Conservation (phyloP, 2,113 vertebrate species). For the Dermatemys mawii region DNA sequence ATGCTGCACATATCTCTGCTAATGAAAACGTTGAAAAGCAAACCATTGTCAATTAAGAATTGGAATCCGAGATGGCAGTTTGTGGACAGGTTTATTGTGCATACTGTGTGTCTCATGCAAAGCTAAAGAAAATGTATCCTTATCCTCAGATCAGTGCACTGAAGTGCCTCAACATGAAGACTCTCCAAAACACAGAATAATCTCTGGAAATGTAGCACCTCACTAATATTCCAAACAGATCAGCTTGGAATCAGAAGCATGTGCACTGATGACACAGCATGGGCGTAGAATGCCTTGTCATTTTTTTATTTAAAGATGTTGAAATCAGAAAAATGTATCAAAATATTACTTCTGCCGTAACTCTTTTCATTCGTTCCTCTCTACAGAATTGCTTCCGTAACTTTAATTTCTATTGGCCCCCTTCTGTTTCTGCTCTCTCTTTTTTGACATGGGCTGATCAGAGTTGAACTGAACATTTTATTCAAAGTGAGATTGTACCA, state of each 20-base stretch:
- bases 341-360: background rate
- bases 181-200: background rate
- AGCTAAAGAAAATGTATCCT: background rate
- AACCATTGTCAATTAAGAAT: background rate
- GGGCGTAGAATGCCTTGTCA: background rate
- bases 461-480: conserved; percentile 16
- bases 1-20: background rate
- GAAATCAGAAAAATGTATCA: background rate
- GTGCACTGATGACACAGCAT: background rate
- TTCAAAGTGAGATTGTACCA: background rate
- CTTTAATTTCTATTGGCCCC: background rate
- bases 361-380: background rate
- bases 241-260: background rate
- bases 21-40: background rate
- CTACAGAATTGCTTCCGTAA: background rate
- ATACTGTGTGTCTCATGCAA: background rate
- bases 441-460: background rate
- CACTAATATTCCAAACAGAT: background rate
- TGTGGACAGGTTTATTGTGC: background rate
- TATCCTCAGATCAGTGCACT: background rate
- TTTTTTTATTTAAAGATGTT: background rate
- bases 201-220: background rate
- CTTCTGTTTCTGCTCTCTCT: background rate
- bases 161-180: background rate
- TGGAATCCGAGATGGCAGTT: background rate